phyloP scores from a whole-genome alignment of 2,888 invertebrate species.

The Amphipoea lucens region DNA sequence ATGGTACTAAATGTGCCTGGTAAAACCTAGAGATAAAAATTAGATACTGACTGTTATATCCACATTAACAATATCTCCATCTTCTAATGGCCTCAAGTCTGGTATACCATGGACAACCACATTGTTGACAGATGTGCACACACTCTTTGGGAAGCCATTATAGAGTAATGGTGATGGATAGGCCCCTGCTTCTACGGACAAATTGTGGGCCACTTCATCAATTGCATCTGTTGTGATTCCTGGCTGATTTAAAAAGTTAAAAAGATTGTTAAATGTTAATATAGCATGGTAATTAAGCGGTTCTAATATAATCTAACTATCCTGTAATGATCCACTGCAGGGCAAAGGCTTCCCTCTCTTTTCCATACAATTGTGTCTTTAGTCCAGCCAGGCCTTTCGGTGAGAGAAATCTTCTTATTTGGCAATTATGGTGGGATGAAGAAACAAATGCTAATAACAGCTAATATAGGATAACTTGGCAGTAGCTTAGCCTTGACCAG shows the following conservation, averaged over 20 bases:
- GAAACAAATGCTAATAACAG: background rate
- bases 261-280: background rate
- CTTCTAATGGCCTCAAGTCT: conserved; percentile 93
- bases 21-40: background rate
- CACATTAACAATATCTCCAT: conserved; percentile 97
- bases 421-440: background rate
- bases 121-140: conserved; percentile 97
- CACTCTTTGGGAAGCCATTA: conserved; percentile 95
- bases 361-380: background rate
- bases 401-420: background rate
- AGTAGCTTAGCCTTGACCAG: background rate
- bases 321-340: background rate
- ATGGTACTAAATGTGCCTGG: background rate
- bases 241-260: conserved; percentile 85
- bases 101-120: conserved; percentile 98
- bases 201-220: conserved; percentile 93
- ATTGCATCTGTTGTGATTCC: conserved; percentile 96
- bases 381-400: background rate
- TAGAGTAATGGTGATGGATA: conserved; percentile 98
- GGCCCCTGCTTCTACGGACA: conserved; percentile 92
- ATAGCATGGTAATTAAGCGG: background rate
- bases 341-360: background rate
- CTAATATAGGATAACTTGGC: background rate
- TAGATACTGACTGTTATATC: conserved; percentile 94
- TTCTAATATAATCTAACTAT: background rate